These are phyloP conservation scores for Catharus fuscescens DNA, from an alignment of 2,113 vertebrate species.

Conservation along the genomic window DNA sequence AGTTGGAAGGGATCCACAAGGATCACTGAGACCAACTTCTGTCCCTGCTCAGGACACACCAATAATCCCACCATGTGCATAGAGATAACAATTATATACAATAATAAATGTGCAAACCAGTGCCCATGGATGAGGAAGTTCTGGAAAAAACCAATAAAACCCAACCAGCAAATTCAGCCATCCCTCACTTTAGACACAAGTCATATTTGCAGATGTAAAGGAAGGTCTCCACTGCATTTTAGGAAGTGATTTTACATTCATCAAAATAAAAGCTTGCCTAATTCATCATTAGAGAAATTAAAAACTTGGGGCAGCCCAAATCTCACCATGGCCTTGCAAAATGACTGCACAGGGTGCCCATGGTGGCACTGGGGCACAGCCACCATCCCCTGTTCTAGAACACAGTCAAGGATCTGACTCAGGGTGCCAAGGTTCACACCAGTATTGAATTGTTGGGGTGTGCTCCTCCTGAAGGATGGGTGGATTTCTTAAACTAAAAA, in stretches of 20 bases:
- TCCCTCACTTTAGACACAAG: background rate
- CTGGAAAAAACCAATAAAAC: background rate
- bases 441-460: fast-evolving
- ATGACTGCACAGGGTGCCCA: fast-evolving
- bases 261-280: background rate
- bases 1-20: background rate
- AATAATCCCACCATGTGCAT: background rate
- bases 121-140: background rate
- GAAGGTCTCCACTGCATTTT: background rate
- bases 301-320: background rate
- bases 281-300: background rate
- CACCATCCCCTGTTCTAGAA: fast-evolving
- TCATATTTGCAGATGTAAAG: background rate
- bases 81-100: background rate
- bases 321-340: background rate
- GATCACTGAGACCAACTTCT: background rate
- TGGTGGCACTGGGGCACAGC: background rate
- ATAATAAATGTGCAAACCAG: background rate
- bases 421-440: background rate
- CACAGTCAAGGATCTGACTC: fast-evolving
- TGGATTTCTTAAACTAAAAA: background rate
- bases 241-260: background rate
- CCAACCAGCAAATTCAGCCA: background rate
- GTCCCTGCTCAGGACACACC: background rate
- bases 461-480: background rate